Evolutionary conservation across 2,888 invertebrate genomes (phyloP).

Genomic region (Anarsia innoxiella): DNA sequence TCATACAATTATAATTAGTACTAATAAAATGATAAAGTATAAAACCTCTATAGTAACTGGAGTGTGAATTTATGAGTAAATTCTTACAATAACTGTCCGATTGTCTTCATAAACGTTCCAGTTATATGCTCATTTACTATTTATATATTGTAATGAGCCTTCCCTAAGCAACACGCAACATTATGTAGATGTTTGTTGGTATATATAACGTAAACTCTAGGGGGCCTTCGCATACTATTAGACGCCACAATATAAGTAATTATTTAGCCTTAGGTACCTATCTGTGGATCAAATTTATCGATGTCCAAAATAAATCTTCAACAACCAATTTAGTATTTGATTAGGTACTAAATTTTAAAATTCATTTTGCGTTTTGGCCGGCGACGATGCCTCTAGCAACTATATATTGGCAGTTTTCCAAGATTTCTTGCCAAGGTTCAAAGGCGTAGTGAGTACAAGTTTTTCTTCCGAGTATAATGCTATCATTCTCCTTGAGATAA

Average conservation of each 20-base stretch:
- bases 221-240: too few relatives aligned
- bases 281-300: too few relatives aligned
- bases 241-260: too few relatives aligned
- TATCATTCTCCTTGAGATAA: conserved; percentile 64
- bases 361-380: conserved; percentile 34
- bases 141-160: conserved; percentile 10
- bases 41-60: conserved; percentile 30
- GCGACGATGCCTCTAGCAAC: conserved; percentile 45
- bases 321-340: conserved; percentile 6
- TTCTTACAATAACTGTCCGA: conserved; percentile 10
- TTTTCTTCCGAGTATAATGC: conserved; percentile 56
- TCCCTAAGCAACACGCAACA: too few relatives aligned
- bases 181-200: conserved; percentile 8
- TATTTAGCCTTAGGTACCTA: too few relatives aligned
- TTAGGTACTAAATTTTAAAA: conserved; percentile 24
- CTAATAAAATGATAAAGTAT: background rate
- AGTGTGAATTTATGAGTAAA: conserved; percentile 27
- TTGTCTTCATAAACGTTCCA: conserved; percentile 18
- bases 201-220: too few relatives aligned
- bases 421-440: conserved; percentile 68
- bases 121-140: conserved; percentile 17
- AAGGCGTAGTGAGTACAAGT: conserved; percentile 59
- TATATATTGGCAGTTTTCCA: conserved; percentile 61
- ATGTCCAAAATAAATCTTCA: too few relatives aligned
- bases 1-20: too few relatives aligned